Evolutionary conservation across 2,113 vertebrate species (phyloP).

Genomic region (Sphyrna mokarran): DNA sequence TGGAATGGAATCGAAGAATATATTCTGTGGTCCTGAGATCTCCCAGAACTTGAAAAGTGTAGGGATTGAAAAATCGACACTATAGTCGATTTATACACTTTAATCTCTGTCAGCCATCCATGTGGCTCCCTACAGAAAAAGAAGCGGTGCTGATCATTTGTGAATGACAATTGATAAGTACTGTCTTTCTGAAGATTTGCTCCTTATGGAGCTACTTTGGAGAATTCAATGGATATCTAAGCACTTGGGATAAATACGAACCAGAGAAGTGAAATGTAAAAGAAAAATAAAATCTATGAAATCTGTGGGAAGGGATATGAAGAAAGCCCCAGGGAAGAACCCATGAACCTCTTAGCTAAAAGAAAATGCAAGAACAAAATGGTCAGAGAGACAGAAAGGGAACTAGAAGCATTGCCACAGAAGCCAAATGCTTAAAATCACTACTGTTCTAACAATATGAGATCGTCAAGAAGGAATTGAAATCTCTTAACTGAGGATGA

Average conservation of each 20-base stretch:
- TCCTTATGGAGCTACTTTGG: not conserved
- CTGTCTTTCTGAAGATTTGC: not conserved
- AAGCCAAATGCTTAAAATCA: not conserved
- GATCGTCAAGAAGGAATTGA: not conserved
- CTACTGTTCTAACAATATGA: not conserved
- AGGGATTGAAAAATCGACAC: not conserved
- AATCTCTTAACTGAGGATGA: not conserved
- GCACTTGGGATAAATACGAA: not conserved
- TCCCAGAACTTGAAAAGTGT: not conserved
- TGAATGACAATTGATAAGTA: not conserved
- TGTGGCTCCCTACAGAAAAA: not conserved
- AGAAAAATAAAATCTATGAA: not conserved
- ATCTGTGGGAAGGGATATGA: not conserved
- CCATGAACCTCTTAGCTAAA: not conserved
- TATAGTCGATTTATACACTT: not conserved
- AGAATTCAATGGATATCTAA: not conserved
- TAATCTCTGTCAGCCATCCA: not conserved
- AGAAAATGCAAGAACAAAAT: not conserved
- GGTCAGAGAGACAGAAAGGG: not conserved
- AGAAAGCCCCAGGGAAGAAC: not conserved
- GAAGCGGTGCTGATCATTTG: not conserved
- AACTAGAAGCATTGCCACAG: not conserved
- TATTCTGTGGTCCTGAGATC: not conserved
- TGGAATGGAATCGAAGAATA: not conserved
- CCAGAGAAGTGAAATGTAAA: not conserved